A percentile compares a stretch with the other conserved stretches of the same genome.
Conservation (phyloP, 2,113 vertebrate species). For the Acrocephalus kingi region DNA sequence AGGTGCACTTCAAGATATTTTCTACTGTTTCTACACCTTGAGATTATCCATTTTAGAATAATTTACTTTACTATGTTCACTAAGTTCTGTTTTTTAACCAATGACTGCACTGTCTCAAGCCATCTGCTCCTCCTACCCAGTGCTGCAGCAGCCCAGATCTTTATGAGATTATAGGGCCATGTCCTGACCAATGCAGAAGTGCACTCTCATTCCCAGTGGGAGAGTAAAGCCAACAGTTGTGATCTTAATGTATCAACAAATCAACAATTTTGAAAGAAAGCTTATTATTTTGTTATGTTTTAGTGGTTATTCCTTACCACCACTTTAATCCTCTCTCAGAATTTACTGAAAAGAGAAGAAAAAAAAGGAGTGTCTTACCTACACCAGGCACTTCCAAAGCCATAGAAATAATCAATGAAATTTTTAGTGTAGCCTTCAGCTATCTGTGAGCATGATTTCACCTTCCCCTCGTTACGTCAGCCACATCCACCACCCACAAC, state of each 20-base stretch:
- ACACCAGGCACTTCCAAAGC: not conserved
- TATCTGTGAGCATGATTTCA: not conserved
- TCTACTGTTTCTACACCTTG: not conserved
- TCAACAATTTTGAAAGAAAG: not conserved
- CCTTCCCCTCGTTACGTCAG: not conserved
- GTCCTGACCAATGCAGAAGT: not conserved
- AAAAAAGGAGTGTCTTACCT: not conserved
- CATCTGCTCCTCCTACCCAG: not conserved
- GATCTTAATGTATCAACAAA: not conserved
- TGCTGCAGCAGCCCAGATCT: not conserved
- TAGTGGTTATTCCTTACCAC: not conserved
- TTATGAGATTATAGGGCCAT: not conserved
- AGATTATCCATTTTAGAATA: not conserved
- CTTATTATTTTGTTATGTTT: not conserved
- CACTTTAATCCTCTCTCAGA: not conserved
- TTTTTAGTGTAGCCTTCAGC: not conserved
- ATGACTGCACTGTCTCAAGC: not conserved
- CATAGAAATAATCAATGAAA: not conserved
- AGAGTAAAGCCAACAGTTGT: not conserved
- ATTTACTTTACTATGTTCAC: not conserved
- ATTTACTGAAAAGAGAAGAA: not conserved
- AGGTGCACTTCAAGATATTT: not conserved
- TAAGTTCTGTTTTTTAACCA: constrained; percentile 6
- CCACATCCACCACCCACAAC: constrained; percentile 27
- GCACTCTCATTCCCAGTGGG: not conserved